phyloP scores from a whole-genome alignment of 2,888 invertebrate species.

The Scelioninae gen. 1 region DNA sequence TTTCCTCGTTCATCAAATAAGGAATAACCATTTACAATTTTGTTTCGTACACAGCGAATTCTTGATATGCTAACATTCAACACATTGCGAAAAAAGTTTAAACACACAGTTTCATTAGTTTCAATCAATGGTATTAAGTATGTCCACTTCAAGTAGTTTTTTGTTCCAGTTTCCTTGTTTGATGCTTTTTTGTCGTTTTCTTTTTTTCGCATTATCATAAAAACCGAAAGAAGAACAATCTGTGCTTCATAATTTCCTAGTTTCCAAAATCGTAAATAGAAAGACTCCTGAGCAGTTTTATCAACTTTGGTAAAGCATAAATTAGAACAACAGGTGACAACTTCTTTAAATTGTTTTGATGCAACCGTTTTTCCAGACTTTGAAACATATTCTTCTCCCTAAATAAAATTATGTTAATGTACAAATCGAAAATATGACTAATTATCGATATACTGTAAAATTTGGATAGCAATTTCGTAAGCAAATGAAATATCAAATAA shows the following conservation, averaged over 20 bases:
- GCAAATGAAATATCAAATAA: no score
- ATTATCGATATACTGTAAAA: no score
- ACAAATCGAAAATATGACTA: no score
- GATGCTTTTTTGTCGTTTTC: no score
- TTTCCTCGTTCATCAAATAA: conserved; percentile 8
- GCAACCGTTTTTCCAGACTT: background rate
- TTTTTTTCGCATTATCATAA: background rate
- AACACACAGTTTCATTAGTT: background rate
- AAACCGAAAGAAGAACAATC: background rate
- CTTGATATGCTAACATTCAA: conserved; percentile 16
- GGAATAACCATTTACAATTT: background rate
- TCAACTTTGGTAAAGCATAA: background rate
- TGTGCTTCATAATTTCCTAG: conserved; percentile 7
- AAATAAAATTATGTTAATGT: background rate
- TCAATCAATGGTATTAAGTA: background rate
- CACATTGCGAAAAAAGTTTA: conserved; percentile 11
- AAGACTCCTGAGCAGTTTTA: background rate
- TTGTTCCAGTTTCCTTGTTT: no score
- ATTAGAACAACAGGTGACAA: background rate
- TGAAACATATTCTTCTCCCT: conserved; percentile 4
- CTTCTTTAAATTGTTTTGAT: background rate
- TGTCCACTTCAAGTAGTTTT: background rate
- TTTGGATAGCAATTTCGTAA: no score
- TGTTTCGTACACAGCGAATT: conserved; percentile 19
- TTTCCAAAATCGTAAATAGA: background rate